Base-by-base conservation (phyloP, 1,140 invertebrate species). In the Cyrtorhinus lividipennis region DNA sequence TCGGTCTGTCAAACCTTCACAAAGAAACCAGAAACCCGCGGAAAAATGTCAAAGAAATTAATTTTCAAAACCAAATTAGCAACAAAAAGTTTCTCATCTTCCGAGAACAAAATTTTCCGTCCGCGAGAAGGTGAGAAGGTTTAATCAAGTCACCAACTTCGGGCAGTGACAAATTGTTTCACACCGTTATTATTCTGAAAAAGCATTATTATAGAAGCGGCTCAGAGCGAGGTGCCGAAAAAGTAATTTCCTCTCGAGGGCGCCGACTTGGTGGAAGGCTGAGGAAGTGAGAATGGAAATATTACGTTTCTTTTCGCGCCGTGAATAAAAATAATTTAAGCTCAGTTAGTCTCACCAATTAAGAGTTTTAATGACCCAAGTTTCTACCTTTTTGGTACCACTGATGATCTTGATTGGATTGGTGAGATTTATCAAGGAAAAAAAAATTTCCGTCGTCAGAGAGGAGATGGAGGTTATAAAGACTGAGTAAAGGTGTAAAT, bases 131-230 rank as follows among this genome's bases (percentile, higher is more conserved):
- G 48, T 53, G 48, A 53, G 48, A 53, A 20, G 12, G 48, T 53
- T 53, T 53, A 53, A 53, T 53, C 48, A 53, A 53, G 48, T 15
- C 20, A 53, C 48, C 48, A 53, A 53, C 8, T 53, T 53, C 20
- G 48, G 48, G 18, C 10, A 53, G 20, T 53, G 48, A 53, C 48
- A 53, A 53, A 53, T 53, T 53, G 48, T 53, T 53, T 53, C 48
- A 53, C 48, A 22, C 48, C 48, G 20, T 53, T 53, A 53, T 53
- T 53, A 53, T 53, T 53, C 48, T 22, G 48, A 53, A 53, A 53
- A 53, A 53, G 48, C 12, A 13, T 53, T 22, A 53, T 53, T 53
- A 53, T 53, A 20, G 48, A 5, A 53, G 48, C 10, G 20, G 48
- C n/a, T n/a, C n/a, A n/a, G 48, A 53, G 48, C 5, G 48, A 22